These are phyloP conservation scores for Megamerina dolium DNA, from an alignment of 2,888 invertebrate species.

Conservation along the genomic window DNA sequence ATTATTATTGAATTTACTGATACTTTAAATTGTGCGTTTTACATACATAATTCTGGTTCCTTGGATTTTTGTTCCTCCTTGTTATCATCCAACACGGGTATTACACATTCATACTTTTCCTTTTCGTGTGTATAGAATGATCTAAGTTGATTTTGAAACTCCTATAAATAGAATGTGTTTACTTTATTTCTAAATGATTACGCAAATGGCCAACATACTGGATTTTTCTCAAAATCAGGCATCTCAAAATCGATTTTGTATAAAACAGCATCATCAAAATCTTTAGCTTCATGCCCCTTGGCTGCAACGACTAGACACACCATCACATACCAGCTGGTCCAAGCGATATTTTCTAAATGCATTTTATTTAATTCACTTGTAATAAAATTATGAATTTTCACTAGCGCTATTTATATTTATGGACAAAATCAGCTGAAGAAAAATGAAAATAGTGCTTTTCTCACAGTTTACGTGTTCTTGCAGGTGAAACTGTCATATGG, in stretches of 20 bases:
- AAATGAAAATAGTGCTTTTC: too few relatives aligned
- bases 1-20: neutral
- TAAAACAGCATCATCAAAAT: slow-evolving; percentile 75
- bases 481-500: too few relatives aligned
- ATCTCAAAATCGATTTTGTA: slow-evolving; percentile 73
- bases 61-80: slow-evolving; percentile 42
- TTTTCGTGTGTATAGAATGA: slow-evolving; percentile 59
- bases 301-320: too few relatives aligned
- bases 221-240: slow-evolving; percentile 51
- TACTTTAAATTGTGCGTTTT: too few relatives aligned
- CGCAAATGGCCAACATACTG: slow-evolving; percentile 42
- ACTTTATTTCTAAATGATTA: too few relatives aligned
- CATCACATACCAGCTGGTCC: neutral
- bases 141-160: slow-evolving; percentile 28
- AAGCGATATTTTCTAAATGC: neutral
- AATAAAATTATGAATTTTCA: neutral
- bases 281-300: slow-evolving; percentile 60
- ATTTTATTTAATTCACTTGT: neutral
- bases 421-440: too few relatives aligned
- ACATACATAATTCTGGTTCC: slow-evolving; percentile 37
- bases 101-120: slow-evolving; percentile 75
- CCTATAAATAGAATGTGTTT: slow-evolving; percentile 22
- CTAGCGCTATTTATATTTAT: too few relatives aligned
- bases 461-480: too few relatives aligned
- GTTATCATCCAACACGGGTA: slow-evolving; percentile 59